Evolutionary conservation across 2,888 invertebrate genomes (phyloP).

Genomic region (Chydorus sphaericus): DNA sequence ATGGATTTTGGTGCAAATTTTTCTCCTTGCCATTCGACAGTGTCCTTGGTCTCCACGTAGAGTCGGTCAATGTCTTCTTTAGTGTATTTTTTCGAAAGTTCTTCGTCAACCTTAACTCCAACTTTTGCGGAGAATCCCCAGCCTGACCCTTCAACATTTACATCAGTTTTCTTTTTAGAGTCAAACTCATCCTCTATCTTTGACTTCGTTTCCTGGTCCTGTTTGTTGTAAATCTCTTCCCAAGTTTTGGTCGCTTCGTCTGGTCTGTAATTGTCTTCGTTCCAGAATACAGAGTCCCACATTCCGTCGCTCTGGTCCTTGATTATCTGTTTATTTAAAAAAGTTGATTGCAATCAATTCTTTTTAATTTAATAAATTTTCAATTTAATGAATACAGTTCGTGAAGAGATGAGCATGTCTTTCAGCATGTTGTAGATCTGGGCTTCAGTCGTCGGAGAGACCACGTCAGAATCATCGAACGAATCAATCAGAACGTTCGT

Average conservation of each 20-base stretch:
- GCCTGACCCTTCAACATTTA: not conserved
- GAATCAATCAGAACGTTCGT: not conserved
- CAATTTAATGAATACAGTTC: no score
- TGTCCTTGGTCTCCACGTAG: not conserved
- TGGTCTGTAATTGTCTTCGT: constrained; percentile 1
- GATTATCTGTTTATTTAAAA: no score
- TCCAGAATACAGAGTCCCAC: not conserved
- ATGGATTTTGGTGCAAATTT: not conserved
- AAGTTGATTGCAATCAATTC: no score
- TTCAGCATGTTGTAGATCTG: no score
- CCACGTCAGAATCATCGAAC: not conserved
- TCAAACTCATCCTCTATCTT: not conserved
- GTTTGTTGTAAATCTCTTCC: not conserved
- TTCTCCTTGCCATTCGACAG: constrained; percentile 4
- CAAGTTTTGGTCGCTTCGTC: not conserved
- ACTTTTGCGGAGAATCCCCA: not conserved
- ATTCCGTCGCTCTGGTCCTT: no score
- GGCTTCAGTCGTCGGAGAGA: no score
- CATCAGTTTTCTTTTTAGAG: not conserved
- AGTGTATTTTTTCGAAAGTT: no score
- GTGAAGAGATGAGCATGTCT: no score
- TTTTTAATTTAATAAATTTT: no score
- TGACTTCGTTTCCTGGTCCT: not conserved
- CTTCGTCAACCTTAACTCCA: not conserved
- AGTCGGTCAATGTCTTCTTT: not conserved